These are phyloP conservation scores for Pterocles gutturalis DNA, from an alignment of 2,113 vertebrate species.

Conservation along the genomic window DNA sequence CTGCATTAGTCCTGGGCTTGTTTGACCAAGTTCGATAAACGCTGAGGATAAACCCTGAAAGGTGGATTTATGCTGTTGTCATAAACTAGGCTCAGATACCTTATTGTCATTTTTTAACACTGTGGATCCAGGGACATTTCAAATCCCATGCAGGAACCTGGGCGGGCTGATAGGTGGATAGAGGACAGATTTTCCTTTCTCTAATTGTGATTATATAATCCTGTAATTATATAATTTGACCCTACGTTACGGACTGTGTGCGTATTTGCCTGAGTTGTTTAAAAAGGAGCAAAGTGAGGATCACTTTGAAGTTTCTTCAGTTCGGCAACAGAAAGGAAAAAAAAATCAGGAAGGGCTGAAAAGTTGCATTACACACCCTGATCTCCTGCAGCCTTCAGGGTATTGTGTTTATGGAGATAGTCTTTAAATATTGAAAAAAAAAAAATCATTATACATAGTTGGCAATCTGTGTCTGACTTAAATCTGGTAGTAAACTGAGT, in stretches of 20 bases:
- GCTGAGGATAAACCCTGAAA: background rate
- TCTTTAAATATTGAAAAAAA: background rate
- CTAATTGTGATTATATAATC: background rate
- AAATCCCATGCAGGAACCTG: background rate
- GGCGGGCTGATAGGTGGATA: background rate
- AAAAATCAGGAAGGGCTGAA: background rate
- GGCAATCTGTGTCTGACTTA: background rate
- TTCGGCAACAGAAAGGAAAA: background rate
- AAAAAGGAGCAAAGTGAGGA: background rate
- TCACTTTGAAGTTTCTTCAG: background rate
- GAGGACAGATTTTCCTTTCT: slow-evolving; percentile 55
- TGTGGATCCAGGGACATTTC: background rate
- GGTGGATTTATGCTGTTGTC: background rate
- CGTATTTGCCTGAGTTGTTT: background rate
- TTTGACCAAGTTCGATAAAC: background rate
- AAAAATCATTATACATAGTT: background rate
- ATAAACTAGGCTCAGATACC: background rate
- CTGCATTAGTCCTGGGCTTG: background rate
- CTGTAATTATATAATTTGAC: slow-evolving; percentile 31
- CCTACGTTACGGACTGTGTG: background rate
- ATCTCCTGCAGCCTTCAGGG: background rate
- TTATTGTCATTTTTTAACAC: background rate
- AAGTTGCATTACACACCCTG: background rate
- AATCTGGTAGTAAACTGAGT: background rate
- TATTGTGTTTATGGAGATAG: background rate